Evolutionary conservation across 1,140 invertebrate genomes (phyloP).

Genomic region (Apis laboriosa): DNA sequence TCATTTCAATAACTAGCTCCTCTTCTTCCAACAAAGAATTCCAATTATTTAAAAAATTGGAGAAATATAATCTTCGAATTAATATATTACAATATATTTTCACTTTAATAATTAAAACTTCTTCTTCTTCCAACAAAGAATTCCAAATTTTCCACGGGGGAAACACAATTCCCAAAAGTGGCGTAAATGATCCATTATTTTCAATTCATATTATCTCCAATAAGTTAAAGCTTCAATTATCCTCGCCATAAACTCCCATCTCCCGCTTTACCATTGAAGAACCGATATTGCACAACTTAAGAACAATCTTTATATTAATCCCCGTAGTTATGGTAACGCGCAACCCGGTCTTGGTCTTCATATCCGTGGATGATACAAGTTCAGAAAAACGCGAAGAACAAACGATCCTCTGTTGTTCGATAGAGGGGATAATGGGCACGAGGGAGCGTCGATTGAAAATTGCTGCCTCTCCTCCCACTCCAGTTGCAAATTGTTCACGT

Average conservation of each 20-base stretch:
- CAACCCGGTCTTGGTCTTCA: background rate
- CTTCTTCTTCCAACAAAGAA: too few species aligned
- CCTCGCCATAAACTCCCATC: background rate
- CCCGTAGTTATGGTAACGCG: background rate
- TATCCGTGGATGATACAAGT: conserved; percentile 39
- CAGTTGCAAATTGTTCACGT: conserved; percentile 17
- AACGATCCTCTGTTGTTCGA: background rate
- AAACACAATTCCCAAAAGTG: too few species aligned
- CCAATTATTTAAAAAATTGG: too few species aligned
- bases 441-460: conserved; percentile 49
- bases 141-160: too few species aligned
- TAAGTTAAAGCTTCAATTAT: background rate
- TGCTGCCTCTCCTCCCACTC: background rate
- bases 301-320: conserved; percentile 11
- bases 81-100: too few species aligned
- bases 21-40: too few species aligned
- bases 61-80: too few species aligned
- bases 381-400: conserved; percentile 39
- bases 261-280: background rate
- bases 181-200: too few species aligned
- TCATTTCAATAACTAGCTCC: too few species aligned
- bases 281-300: background rate
- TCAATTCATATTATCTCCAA: too few species aligned
- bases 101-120: too few species aligned
- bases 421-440: conserved; percentile 29